Evolutionary conservation across 2,113 vertebrate genomes (phyloP).

Genomic region (cat (Felis catus)): F.catus_Fca126_mat1.0 CM031423.1:35742501-35743000

Average conservation of each 20-base stretch:
- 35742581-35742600: background rate
- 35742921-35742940: background rate
- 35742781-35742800: background rate
- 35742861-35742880: background rate
- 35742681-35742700: background rate
- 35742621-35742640: background rate
- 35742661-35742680: background rate
- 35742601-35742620: slow-evolving; percentile 24
- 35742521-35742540: slow-evolving; percentile 13
- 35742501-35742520: background rate
- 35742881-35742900: background rate
- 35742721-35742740: background rate
- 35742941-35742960: background rate
- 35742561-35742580: background rate
- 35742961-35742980: background rate
- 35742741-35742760: background rate
- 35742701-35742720: background rate
- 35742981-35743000: background rate
- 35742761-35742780: background rate
- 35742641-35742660: background rate
- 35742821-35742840: background rate
- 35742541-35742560: background rate
- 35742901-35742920: background rate
- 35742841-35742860: background rate
- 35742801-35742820: background rate